A percentile compares a stretch with the other conserved stretches of the same genome.
phyloP scores from a whole-genome alignment of 2,888 invertebrate genomes.

The Lampropteryx suffumata region DNA sequence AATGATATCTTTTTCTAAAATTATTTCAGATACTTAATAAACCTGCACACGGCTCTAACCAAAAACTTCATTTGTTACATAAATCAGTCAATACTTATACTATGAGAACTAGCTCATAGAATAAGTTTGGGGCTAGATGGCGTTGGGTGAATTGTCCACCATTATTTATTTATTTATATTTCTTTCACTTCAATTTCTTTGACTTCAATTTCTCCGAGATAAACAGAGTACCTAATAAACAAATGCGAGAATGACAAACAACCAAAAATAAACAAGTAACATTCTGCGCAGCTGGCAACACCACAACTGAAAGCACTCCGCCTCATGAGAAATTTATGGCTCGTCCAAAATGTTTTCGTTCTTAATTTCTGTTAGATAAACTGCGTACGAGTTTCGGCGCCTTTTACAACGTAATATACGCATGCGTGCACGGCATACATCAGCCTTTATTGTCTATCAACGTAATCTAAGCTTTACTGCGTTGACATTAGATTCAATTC shows the following conservation, averaged over 20 bases:
- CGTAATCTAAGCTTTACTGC: slow-evolving; percentile 1
- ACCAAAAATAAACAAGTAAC: slow-evolving; percentile 18
- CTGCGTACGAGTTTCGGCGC: slow-evolving; percentile 66
- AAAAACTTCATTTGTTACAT: no score
- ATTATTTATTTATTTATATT: no score
- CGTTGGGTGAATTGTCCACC: no score
- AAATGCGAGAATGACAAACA: background rate
- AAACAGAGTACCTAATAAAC: background rate
- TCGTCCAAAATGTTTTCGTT: slow-evolving; percentile 76
- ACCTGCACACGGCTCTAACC: no score
- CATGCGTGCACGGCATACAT: slow-evolving; percentile 48
- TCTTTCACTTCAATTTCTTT: no score
- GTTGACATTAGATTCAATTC: background rate
- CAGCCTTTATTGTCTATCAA: background rate
- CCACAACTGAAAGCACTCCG: slow-evolving; percentile 53
- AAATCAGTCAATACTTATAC: no score
- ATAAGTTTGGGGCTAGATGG: no score
- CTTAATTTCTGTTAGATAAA: slow-evolving; percentile 78
- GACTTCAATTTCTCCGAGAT: no score
- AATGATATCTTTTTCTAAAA: no score
- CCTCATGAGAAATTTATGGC: slow-evolving; percentile 61
- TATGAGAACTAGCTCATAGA: no score
- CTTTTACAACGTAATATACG: slow-evolving; percentile 70
- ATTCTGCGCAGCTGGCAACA: slow-evolving; percentile 53
- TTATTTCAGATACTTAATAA: no score